Evolutionary conservation across 2,113 vertebrate species (phyloP), one percentile per base, ranked within the genome.

Genomic region (Nansenia antarctica): DNA sequence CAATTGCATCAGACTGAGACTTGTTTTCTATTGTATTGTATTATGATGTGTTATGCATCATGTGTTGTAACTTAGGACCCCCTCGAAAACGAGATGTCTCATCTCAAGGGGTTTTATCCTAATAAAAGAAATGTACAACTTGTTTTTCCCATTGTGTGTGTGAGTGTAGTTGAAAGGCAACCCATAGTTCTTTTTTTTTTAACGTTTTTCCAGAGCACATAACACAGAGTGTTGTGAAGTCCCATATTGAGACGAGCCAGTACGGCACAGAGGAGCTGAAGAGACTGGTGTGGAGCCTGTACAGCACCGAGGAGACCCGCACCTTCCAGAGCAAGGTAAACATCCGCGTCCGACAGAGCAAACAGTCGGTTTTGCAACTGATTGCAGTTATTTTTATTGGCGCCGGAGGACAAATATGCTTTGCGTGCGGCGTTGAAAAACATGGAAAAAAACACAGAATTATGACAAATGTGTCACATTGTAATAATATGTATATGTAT

Each of bases 171-270:
- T 58, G 71, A 12, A 42, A 29, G 26, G 5, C 20, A 49, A 49
- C 45, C 45, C n/a, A 49, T 20, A 49, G 6, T 42, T 42, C 5
- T 14, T 61, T 45, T 65, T 62, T 58, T 27, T 61, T n/a, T n/a
- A n/a, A n/a, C n/a, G n/a, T n/a, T 61, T 18, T n/a, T 67, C 31
- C 83, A 97, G 95, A 97, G 63, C 90, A 82, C 1, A 87, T 96
- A 26, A 90, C 91, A 9, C 94, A 96, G 88, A 96, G 92, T 15
- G 93, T 97, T 86, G 86, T 96, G 65, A 95, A 95, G 83, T 96
- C 95, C 0, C 94, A 97, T 67, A 81, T 94, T 34, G 95, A 96
- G 86, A 97, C 95, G 0, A 94, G 94, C 74, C 95, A 95, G 82
- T 95, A 95, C 90, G 93, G 91, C 0, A 82, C 87, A 0, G 94